phyloP scores from a whole-genome alignment of 1,140 invertebrate genomes.

The Drosophila insularis region DNA sequence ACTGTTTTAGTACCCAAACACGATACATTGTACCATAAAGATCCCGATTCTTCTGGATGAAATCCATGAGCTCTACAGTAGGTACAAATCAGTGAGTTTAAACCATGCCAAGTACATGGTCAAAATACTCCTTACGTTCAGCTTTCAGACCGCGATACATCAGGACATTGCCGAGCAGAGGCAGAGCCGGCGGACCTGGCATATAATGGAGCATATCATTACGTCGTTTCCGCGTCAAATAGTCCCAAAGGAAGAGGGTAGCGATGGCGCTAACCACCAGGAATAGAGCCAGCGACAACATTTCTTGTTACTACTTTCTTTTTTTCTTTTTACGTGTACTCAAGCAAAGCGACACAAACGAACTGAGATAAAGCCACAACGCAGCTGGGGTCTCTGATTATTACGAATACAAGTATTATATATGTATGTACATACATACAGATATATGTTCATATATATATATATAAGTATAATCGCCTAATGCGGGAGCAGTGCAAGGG shows the following conservation, averaged over 20 bases:
- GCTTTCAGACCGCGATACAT: conserved; percentile 40
- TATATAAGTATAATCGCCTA: neutral
- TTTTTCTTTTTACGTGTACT: conserved; percentile 4
- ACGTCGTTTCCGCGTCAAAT: conserved; percentile 49
- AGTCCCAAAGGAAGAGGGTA: conserved; percentile 56
- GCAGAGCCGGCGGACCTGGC: conserved; percentile 41
- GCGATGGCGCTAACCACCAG: conserved; percentile 41
- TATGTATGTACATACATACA: neutral
- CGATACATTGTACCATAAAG: conserved; percentile 84
- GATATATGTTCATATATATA: neutral
- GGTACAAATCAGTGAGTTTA: neutral
- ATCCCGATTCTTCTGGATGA: conserved; percentile 34
- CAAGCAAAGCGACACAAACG: neutral
- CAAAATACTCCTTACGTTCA: conserved; percentile 46
- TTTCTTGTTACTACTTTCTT: neutral
- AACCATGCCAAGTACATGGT: neutral
- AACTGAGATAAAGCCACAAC: conserved; percentile 24
- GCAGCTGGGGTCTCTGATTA: neutral
- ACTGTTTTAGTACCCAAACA: conserved; percentile 84
- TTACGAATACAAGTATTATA: neutral
- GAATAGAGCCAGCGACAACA: conserved; percentile 36
- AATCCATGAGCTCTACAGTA: conserved; percentile 52
- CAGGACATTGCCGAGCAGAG: conserved; percentile 52
- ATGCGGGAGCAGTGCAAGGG: too few relatives aligned
- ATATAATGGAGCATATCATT: conserved; percentile 54